Evolutionary conservation across 37 sponge, comb jelly and placozoan species (phyloP).

Genomic region (Crambe crambe): DNA sequence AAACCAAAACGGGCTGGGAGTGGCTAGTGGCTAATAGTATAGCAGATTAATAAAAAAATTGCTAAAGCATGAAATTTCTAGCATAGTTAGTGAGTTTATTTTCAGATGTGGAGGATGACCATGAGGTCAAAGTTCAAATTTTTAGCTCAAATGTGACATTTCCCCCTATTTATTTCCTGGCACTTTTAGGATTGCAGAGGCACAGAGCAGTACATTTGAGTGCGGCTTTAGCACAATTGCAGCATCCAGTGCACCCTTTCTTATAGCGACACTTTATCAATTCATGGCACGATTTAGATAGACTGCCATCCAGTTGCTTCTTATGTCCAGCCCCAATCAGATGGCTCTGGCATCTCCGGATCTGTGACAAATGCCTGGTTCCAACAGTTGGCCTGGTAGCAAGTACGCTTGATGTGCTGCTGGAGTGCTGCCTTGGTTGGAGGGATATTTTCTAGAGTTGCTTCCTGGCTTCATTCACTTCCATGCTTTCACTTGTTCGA

Average conservation of each 20-base stretch:
- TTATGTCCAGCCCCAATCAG: conserved; percentile 19
- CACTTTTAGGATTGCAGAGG: too few relatives aligned
- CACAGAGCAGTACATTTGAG: not conserved
- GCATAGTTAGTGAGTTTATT: too few relatives aligned
- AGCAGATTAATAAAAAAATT: too few relatives aligned
- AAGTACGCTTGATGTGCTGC: conserved; percentile 8
- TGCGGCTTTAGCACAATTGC: not conserved
- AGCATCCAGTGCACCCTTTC: conserved; percentile 4
- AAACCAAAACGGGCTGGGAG: too few relatives aligned
- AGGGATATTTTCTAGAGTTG: conserved; percentile 16
- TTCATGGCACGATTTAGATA: conserved; percentile 19
- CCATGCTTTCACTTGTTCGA: conserved; percentile 9
- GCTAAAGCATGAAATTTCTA: too few relatives aligned
- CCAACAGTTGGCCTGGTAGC: conserved; percentile 23
- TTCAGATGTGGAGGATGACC: too few relatives aligned
- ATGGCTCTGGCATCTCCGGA: conserved; percentile 12
- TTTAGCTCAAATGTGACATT: too few relatives aligned
- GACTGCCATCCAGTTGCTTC: conserved; percentile 9
- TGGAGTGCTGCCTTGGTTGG: conserved; percentile 23
- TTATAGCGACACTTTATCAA: conserved; percentile 1
- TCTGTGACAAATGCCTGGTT: not conserved
- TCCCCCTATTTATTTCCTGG: too few relatives aligned
- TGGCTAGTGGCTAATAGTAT: too few relatives aligned
- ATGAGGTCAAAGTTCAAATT: too few relatives aligned
- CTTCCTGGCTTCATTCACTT: conserved; percentile 15